These are phyloP conservation scores for Scrobipalpa costella DNA, from an alignment of 2,888 invertebrate species.

Conservation along the genomic window DNA sequence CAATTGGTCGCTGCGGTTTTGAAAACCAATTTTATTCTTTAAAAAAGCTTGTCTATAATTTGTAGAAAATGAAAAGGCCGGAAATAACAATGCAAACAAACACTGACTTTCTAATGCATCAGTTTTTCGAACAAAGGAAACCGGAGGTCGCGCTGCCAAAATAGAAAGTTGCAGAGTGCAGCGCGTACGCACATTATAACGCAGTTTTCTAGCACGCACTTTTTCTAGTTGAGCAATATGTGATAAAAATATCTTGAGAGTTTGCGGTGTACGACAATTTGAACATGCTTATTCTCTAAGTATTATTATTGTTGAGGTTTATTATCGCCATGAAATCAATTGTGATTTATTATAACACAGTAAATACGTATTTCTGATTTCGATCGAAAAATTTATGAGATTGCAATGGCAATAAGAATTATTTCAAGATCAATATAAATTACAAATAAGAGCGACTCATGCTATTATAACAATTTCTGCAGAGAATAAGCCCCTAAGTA, in stretches of 20 bases:
- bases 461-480: no score
- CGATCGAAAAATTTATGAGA: no score
- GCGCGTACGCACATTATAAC: conserved; percentile 49
- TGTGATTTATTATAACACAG: no score
- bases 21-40: neutral
- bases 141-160: conserved; percentile 48
- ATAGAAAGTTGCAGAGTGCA: conserved; percentile 73
- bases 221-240: neutral
- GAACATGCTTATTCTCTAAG: no score
- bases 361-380: no score
- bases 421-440: no score
- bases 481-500: no score
- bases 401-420: no score
- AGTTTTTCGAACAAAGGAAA: conserved; percentile 51
- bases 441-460: no score
- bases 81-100: conserved; percentile 45
- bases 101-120: conserved; percentile 67
- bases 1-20: neutral
- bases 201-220: conserved; percentile 9
- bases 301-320: no score
- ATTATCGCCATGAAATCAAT: no score
- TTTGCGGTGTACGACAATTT: neutral
- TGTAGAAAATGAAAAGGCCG: conserved; percentile 25
- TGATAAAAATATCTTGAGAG: neutral
- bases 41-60: conserved; percentile 23